These are phyloP conservation scores for Lampropteryx suffumata DNA, from an alignment of 2,888 invertebrate species.

Conservation along the genomic window DNA sequence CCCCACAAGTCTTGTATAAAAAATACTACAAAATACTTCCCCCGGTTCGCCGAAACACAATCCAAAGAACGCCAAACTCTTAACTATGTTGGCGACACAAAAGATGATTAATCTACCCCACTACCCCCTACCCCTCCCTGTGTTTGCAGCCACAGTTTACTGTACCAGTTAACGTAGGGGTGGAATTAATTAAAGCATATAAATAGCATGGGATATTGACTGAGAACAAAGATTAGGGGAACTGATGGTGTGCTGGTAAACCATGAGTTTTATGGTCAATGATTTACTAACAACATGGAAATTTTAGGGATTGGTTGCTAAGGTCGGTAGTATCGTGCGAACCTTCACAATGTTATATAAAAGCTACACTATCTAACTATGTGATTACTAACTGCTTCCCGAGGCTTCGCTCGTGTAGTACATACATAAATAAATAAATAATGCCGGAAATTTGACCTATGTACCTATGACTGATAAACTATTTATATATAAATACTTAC, in stretches of 20 bases:
- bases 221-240: conserved; percentile 11
- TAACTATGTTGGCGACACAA: conserved; percentile 36
- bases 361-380: no score
- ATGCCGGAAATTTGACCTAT: no score
- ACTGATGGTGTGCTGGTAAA: conserved; percentile 1
- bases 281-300: no score
- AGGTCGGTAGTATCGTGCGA: no score
- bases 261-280: not conserved
- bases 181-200: conserved; percentile 24
- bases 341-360: no score
- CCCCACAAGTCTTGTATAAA: no score
- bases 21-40: not conserved
- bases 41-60: conserved; percentile 20
- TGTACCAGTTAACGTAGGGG: conserved; percentile 13
- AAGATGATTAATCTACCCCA: conserved; percentile 47
- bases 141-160: conserved; percentile 22
- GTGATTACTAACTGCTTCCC: no score
- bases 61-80: conserved; percentile 34
- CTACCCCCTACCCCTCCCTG: conserved; percentile 14
- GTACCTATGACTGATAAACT: no score
- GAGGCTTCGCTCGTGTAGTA: no score
- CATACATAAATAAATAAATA: no score
- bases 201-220: conserved; percentile 15
- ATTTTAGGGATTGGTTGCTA: no score
- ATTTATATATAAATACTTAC: no score